Conservation (phyloP, 1,140 invertebrate genomes). For the Chelonus insularis region DNA sequence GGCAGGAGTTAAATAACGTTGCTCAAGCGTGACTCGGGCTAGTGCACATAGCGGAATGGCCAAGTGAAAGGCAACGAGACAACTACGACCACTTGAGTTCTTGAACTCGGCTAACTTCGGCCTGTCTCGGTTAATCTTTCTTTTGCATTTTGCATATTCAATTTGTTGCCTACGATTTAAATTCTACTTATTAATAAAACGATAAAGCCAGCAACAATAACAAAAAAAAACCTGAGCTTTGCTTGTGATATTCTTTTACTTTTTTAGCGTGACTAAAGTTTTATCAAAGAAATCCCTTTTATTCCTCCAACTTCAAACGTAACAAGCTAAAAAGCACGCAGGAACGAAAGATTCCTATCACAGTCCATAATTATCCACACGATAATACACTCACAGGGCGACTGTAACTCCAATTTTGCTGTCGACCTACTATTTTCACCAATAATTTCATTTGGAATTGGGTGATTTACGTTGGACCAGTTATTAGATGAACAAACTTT, state of each 20-base stretch:
- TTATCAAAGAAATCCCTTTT: too few species aligned
- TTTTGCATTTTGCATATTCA: slow-evolving; percentile 19
- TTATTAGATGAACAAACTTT: neutral
- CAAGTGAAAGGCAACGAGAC: slow-evolving; percentile 54
- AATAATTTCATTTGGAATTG: too few species aligned
- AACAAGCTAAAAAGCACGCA: too few species aligned
- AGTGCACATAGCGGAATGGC: slow-evolving; percentile 46
- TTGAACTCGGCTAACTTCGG: slow-evolving; percentile 15
- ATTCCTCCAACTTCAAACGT: too few species aligned
- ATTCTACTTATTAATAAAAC: neutral
- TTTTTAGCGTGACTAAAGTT: too few species aligned
- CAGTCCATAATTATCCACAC: too few species aligned
- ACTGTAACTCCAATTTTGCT: too few species aligned
- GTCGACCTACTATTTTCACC: too few species aligned
- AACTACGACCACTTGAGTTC: neutral
- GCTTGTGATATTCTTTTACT: too few species aligned
- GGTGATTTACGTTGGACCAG: too few species aligned
- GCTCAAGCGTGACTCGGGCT: slow-evolving; percentile 41
- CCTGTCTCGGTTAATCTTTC: slow-evolving; percentile 11
- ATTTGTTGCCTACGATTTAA: neutral
- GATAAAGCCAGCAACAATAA: neutral
- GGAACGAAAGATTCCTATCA: too few species aligned
- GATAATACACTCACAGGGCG: too few species aligned
- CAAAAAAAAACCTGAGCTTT: neutral
- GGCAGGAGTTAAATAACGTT: slow-evolving; percentile 47